Evolutionary conservation across 2,113 vertebrate species (phyloP).

Genomic region (Pelobates fuscus): DNA sequence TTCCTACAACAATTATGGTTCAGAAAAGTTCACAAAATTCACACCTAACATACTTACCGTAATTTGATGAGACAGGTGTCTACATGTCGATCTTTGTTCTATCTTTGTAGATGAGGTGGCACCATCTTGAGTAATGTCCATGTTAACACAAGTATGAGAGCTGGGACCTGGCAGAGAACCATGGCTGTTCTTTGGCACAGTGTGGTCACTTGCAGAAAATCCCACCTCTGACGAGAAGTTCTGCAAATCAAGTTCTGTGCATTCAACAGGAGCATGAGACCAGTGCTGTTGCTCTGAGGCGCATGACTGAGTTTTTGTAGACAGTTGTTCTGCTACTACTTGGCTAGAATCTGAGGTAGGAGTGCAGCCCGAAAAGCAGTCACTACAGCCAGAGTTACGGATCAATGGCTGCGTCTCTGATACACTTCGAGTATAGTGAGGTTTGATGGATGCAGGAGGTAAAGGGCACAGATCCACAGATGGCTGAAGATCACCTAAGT

Average conservation of each 20-base stretch:
- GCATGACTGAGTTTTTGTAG: constrained; percentile 59
- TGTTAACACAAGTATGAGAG: not conserved
- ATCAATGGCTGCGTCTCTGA: constrained; percentile 63
- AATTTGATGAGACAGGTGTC: not conserved
- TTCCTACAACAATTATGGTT: too few relatives aligned
- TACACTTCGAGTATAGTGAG: constrained; percentile 53
- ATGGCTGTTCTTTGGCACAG: not conserved
- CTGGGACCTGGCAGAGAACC: not conserved
- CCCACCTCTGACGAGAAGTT: constrained; percentile 58
- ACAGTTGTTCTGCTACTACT: not conserved
- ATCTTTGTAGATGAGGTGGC: not conserved
- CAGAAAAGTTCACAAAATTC: too few relatives aligned
- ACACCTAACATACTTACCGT: too few relatives aligned
- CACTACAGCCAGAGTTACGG: constrained; percentile 38
- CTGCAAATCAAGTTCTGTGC: constrained; percentile 77
- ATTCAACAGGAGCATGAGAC: constrained; percentile 72
- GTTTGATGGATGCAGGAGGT: constrained; percentile 11
- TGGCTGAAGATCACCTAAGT: constrained; percentile 51
- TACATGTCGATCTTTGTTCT: not conserved
- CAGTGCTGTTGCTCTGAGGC: constrained; percentile 66
- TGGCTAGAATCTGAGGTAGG: not conserved
- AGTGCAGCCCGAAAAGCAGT: constrained; percentile 45
- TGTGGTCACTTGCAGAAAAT: not conserved
- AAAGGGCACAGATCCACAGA: constrained; percentile 25
- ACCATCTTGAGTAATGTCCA: not conserved